Conservation (phyloP, 2,113 vertebrate genomes). For the Climacteris rufus region DNA sequence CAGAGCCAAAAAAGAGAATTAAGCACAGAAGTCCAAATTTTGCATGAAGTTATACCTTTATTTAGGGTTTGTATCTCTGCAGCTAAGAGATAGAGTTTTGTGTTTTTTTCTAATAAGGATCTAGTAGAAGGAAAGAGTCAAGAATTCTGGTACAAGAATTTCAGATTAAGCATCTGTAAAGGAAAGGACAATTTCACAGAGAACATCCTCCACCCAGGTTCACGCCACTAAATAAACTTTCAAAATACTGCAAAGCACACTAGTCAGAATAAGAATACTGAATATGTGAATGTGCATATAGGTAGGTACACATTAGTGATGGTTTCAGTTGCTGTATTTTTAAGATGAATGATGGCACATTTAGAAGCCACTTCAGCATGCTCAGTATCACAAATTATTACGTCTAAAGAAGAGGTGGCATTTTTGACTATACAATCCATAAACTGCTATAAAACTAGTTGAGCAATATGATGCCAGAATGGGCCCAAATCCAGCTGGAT, state of each 20-base stretch:
- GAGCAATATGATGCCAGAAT: not conserved
- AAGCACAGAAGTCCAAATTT: not conserved
- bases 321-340: not conserved
- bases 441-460: not conserved
- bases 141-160: not conserved
- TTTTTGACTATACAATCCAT: not conserved
- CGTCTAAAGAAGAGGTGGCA: not conserved
- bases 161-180: not conserved
- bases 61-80: not conserved
- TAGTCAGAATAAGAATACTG: not conserved
- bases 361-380: not conserved
- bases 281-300: not conserved
- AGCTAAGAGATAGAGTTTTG: not conserved
- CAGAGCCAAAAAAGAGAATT: not conserved
- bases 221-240: not conserved
- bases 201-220: not conserved
- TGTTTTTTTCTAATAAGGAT: not conserved
- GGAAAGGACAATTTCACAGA: not conserved
- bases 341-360: not conserved
- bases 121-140: not conserved
- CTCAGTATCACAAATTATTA: not conserved
- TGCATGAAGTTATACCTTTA: not conserved
- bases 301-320: not conserved
- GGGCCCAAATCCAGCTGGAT: conserved; percentile 10
- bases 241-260: not conserved